phyloP scores from a whole-genome alignment of 2,888 invertebrate genomes.

The Drosophila pullipes region DNA sequence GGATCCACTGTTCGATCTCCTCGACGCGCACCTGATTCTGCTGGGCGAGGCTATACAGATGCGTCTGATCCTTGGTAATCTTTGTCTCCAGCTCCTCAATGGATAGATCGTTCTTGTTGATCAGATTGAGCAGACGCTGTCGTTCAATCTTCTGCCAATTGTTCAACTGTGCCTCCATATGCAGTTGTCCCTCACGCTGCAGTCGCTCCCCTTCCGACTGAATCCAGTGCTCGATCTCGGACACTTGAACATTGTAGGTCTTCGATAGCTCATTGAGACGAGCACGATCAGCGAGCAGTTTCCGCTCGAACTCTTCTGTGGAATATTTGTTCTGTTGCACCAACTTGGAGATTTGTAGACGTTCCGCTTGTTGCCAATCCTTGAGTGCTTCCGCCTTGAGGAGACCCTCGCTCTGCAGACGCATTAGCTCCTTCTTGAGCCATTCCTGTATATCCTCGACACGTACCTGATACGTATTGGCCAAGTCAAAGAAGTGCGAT shows the following conservation, averaged over 20 bases:
- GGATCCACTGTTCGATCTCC: constrained; percentile 84
- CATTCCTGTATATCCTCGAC: constrained; percentile 83
- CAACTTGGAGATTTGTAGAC: constrained; percentile 74
- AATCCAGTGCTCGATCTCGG: constrained; percentile 84
- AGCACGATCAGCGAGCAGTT: constrained; percentile 77
- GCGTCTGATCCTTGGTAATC: constrained; percentile 80
- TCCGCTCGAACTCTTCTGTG: constrained; percentile 82
- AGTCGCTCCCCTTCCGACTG: constrained; percentile 82
- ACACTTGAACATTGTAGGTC: constrained; percentile 82
- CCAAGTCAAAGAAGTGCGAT: constrained; percentile 76
- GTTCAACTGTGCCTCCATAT: constrained; percentile 79
- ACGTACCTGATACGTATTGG: constrained; percentile 80
- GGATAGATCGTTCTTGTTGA: constrained; percentile 81
- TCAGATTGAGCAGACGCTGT: constrained; percentile 74
- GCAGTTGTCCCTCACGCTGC: constrained; percentile 76
- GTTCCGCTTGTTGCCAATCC: constrained; percentile 83
- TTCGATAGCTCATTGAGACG: constrained; percentile 78
- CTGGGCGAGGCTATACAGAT: constrained; percentile 80
- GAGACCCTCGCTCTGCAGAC: constrained; percentile 81
- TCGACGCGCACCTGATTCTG: constrained; percentile 83
- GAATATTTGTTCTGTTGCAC: constrained; percentile 82
- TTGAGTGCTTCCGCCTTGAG: constrained; percentile 82
- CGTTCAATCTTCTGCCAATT: constrained; percentile 84
- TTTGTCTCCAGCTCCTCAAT: constrained; percentile 81
- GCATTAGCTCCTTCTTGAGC: constrained; percentile 81